These are phyloP conservation scores for Drosophila navojoa DNA, from an alignment of 1,140 invertebrate genomes.

Conservation along the genomic window DNA sequence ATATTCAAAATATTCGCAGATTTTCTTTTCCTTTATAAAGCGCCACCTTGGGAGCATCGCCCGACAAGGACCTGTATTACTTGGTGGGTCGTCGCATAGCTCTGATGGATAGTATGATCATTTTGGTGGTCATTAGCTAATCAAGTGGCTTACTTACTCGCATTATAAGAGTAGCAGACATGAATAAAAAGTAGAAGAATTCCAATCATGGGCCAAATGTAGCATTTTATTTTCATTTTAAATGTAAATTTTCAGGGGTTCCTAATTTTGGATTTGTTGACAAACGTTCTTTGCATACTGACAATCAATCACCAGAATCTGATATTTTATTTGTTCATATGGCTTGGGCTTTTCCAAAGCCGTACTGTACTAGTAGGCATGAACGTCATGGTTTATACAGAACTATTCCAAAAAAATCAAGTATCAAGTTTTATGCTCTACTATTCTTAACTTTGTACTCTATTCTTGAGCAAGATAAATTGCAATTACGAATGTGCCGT, in stretches of 20 bases:
- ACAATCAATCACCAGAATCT: too few relatives aligned
- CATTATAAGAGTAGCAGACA: neutral
- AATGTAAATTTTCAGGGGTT: neutral
- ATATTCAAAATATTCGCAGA: slow-evolving; percentile 45
- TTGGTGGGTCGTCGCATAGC: slow-evolving; percentile 42
- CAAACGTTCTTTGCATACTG: too few relatives aligned
- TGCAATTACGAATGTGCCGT: too few relatives aligned
- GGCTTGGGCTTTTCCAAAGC: too few relatives aligned
- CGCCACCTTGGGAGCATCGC: slow-evolving; percentile 47
- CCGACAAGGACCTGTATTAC: slow-evolving; percentile 44
- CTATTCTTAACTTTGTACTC: too few relatives aligned
- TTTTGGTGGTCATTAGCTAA: neutral
- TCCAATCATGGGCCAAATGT: neutral
- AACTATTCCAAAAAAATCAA: too few relatives aligned
- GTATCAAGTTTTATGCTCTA: too few relatives aligned
- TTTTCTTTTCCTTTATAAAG: slow-evolving; percentile 11
- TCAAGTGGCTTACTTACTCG: slow-evolving; percentile 17
- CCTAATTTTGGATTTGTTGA: neutral
- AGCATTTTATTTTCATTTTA: neutral
- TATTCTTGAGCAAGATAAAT: too few relatives aligned
- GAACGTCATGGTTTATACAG: too few relatives aligned
- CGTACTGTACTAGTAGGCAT: too few relatives aligned
- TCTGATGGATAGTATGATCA: neutral
- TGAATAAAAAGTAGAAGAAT: neutral
- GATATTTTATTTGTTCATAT: too few relatives aligned